These are phyloP conservation scores for Chaetodon trifasciatus DNA, from an alignment of 2,797 vertebrate genomes.

Conservation along the genomic window DNA sequence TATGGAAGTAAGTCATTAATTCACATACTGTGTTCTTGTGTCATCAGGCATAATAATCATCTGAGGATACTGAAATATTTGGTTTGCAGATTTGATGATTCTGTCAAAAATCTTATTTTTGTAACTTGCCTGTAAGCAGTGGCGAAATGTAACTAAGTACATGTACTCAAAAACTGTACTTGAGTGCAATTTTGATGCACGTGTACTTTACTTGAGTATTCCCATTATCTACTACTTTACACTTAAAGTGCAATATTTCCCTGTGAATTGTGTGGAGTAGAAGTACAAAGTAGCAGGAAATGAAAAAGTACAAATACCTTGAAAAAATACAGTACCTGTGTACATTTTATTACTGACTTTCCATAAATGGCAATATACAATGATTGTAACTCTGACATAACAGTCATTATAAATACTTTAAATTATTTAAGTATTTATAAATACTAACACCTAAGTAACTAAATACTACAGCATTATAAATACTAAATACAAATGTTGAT, in stretches of 20 bases:
- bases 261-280: not conserved
- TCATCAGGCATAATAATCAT: not conserved
- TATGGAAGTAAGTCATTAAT: not conserved
- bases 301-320: not conserved
- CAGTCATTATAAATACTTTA: no score
- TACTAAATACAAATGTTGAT: not conserved
- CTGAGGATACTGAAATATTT: not conserved
- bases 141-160: not conserved
- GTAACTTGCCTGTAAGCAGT: no score
- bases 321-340: not conserved
- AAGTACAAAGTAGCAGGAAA: not conserved
- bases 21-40: not conserved
- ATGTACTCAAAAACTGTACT: not conserved
- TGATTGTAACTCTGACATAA: not conserved
- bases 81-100: not conserved
- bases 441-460: no score
- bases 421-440: no score
- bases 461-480: no score
- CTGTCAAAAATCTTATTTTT: not conserved
- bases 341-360: not conserved
- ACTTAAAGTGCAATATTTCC: not conserved
- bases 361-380: not conserved
- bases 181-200: no score
- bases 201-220: not conserved
- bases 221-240: not conserved